These are phyloP conservation scores for Pseudolaguvia tuberculata DNA, from an alignment of 2,113 vertebrate species.

Conservation along the genomic window DNA sequence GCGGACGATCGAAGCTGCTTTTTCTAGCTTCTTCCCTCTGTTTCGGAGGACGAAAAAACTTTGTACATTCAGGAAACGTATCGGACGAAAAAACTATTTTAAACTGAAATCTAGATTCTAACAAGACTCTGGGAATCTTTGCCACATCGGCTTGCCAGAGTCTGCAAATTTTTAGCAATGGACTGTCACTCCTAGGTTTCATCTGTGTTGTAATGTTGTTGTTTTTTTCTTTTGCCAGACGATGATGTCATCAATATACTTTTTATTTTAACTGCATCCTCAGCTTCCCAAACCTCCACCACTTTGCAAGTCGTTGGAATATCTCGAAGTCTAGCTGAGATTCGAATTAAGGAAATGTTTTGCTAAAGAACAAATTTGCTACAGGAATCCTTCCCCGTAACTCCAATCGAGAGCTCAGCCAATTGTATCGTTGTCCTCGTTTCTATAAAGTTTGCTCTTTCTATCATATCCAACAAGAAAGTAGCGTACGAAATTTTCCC, in stretches of 20 bases:
- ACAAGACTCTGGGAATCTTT: conserved; percentile 1
- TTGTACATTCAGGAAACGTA: conserved; percentile 1
- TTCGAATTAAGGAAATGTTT: neutral
- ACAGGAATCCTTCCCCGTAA: neutral
- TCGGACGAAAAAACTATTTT: conserved; percentile 5
- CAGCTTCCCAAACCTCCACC: neutral
- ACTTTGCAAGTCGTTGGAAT: neutral
- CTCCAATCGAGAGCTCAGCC: neutral
- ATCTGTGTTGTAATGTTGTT: too few species aligned
- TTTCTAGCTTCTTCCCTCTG: conserved; percentile 31
- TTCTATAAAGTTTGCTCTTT: too few species aligned
- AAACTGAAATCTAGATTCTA: neutral
- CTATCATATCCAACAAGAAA: too few species aligned
- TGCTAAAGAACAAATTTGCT: too few species aligned
- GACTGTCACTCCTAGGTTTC: neutral
- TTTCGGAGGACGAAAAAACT: conserved; percentile 8
- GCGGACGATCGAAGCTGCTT: conserved; percentile 30
- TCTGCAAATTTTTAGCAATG: neutral
- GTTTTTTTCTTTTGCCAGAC: neutral
- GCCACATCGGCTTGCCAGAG: neutral
- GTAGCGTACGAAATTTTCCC: too few species aligned
- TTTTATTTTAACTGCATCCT: neutral
- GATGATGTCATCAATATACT: neutral
- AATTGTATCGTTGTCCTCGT: too few species aligned
- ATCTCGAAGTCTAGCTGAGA: neutral